Evolutionary conservation across 2,113 vertebrate genomes (phyloP), one percentile per base, ranked within the genome.

Genomic region (Scomber japonicus): DNA sequence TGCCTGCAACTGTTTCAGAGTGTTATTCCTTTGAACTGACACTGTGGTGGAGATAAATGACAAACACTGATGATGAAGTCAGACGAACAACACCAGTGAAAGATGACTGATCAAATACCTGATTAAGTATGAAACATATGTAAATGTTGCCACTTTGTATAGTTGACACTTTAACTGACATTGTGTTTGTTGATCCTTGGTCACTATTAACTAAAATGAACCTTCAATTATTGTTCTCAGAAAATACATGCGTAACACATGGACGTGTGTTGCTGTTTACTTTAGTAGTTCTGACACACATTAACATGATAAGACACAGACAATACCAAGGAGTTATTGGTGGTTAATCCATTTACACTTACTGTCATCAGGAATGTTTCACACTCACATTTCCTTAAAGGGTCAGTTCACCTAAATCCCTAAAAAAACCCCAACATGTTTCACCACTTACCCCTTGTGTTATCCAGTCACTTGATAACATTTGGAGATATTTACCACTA

Each of bases 1-100:
- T 50, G 51, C 51, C 48, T 69, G 31, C 50, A 82, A 83, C 60
- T 86, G 70, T 64, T 84, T 82, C 48, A 86, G n/a, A 35, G 48
- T 64, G 59, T 64, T 74, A 54, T 63, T 89, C 53, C 55, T 79
- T 81, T 79, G 78, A 77, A 75, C 30, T 3, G 8, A 69, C 48
- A 8, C 24, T 78, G 49, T 49, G 31, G 53, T 50, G 0, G 1
- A 73, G 65, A 53, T 60, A 71, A 75, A 66, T 45, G 48, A 51
- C 54, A 60, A 61, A 85, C 12, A 53, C 68, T 72, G 14, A 64
- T 71, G 31, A 46, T 63, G 53, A 73, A 81, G 68, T 31, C 24
- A 30, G 7, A 68, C 3, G 2, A 53, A 71, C n/a, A 74, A 54
- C 31, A 62, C 60, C 57, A 50, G 6, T 17, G 51, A 14, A 46